Evolutionary conservation across 1,140 invertebrate genomes (phyloP).

Genomic region (Lamellibrachia luymesi): DNA sequence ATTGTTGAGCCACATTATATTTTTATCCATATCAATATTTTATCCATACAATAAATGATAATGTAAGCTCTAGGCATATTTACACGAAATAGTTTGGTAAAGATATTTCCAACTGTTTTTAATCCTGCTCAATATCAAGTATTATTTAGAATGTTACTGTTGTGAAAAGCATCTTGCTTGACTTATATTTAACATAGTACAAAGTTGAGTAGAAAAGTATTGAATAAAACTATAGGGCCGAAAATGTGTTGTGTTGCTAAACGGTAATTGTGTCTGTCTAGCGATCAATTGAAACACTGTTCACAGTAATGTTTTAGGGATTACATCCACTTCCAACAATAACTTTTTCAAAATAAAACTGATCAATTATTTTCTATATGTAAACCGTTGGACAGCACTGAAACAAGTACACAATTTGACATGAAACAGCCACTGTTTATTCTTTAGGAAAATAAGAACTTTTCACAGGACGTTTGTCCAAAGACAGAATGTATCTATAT

Average conservation of each 20-base stretch:
- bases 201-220: neutral
- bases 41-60: neutral
- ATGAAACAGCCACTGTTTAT: no score
- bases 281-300: slow-evolving; percentile 29
- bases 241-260: neutral
- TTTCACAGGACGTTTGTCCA: neutral
- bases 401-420: no score
- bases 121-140: no score
- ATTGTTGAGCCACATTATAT: neutral
- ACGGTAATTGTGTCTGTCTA: neutral
- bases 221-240: neutral
- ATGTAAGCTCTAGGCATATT: neutral
- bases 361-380: no score
- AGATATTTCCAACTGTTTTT: neutral
- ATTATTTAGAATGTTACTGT: neutral
- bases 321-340: neutral
- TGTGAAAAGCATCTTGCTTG: neutral
- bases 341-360: no score
- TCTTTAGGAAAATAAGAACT: no score
- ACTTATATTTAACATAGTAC: neutral
- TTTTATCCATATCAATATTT: neutral
- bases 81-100: neutral
- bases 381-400: neutral
- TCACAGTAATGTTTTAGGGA: neutral
- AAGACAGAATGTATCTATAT: neutral